phyloP scores from a whole-genome alignment of 2,797 vertebrate genomes.

The Mionectes olivaceus region DNA sequence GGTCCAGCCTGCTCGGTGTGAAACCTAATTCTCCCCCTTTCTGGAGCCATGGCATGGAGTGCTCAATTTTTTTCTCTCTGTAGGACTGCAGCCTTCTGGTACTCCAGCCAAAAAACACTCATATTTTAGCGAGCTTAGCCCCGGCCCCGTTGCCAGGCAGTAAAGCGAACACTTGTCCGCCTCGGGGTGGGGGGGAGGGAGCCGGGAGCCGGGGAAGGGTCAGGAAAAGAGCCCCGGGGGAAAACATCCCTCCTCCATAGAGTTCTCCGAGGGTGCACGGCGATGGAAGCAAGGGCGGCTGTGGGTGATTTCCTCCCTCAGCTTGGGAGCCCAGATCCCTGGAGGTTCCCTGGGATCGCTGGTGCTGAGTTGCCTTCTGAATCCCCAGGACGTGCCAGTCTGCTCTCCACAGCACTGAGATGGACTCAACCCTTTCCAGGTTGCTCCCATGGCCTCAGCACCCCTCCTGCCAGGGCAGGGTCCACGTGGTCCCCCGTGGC shows the following conservation, averaged over 20 bases:
- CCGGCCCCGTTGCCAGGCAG: constrained; percentile 93
- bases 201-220: constrained; percentile 54
- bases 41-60: constrained; percentile 98
- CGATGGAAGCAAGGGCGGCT: rapidly evolving
- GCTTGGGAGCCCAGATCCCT: not conserved
- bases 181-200: constrained; percentile 82
- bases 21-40: constrained; percentile 93
- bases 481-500: rapidly evolving
- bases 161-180: constrained; percentile 90
- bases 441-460: rapidly evolving
- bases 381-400: not conserved
- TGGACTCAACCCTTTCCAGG: not conserved
- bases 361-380: not conserved
- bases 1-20: constrained; percentile 91
- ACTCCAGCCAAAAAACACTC: constrained; percentile 91
- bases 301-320: not conserved
- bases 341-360: rapidly evolving
- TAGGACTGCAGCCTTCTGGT: constrained; percentile 90
- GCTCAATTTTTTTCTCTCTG: constrained; percentile 92
- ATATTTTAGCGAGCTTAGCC: constrained; percentile 92
- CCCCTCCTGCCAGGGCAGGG: not conserved
- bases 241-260: constrained; percentile 15
- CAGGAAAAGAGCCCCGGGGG: constrained; percentile 24
- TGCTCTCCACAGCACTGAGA: rapidly evolving
- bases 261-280: not conserved